Conservation (phyloP, 1,140 invertebrate genomes). For the Drosophila novamexicana region DNA sequence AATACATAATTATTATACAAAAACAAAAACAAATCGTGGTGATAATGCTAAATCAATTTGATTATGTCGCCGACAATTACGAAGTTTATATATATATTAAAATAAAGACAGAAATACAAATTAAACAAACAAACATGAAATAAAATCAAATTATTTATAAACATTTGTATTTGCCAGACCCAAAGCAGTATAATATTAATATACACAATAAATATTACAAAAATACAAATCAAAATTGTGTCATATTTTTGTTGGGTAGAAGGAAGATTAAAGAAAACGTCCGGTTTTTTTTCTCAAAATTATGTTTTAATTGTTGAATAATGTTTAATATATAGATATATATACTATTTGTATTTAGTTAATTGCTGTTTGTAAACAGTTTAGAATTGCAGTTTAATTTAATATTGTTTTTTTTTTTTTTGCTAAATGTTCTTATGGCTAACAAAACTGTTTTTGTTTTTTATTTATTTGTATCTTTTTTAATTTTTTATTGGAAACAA, state of each 20-base stretch:
- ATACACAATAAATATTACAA: conserved; percentile 68
- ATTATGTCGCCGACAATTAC: conserved; percentile 67
- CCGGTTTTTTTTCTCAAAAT: conserved; percentile 21
- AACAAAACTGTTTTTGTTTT: conserved; percentile 25
- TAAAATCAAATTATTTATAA: conserved; percentile 77
- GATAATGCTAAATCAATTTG: conserved; percentile 60
- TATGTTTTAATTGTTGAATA: conserved; percentile 34
- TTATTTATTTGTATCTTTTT: not conserved
- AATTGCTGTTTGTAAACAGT: conserved; percentile 60
- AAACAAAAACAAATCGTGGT: conserved; percentile 56
- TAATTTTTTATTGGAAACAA: conserved; percentile 47
- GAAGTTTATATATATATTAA: conserved; percentile 64
- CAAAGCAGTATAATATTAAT: conserved; percentile 65
- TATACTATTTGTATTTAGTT: conserved; percentile 35
- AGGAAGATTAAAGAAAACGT: not conserved
- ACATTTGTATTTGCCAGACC: conserved; percentile 75
- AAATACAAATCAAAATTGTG: conserved; percentile 19
- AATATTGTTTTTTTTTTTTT: conserved; percentile 26
- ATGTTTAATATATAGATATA: conserved; percentile 25
- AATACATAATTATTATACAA: conserved; percentile 57
- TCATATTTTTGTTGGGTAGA: not conserved
- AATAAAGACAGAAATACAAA: conserved; percentile 35
- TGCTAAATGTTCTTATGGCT: conserved; percentile 50
- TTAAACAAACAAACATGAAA: conserved; percentile 51
- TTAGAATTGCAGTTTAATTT: conserved; percentile 54